Evolutionary conservation across 2,113 vertebrate species (phyloP).

Genomic region (Prinia subflava): DNA sequence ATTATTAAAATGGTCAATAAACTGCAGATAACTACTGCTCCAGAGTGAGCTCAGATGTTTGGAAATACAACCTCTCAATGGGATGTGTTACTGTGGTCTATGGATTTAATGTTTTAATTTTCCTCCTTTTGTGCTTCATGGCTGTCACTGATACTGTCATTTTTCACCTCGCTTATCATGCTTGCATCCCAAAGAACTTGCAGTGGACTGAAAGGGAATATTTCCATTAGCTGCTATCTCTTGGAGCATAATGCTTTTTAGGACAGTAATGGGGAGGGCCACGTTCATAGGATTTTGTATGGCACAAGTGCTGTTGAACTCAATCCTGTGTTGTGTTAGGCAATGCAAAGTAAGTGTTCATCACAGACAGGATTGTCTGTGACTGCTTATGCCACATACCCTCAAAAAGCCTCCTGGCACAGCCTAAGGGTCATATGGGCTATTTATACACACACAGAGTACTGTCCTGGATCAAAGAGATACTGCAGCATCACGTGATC

Average conservation of each 20-base stretch:
- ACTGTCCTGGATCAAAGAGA: not conserved
- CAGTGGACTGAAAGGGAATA: not conserved
- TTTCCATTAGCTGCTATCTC: not conserved
- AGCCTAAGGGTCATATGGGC: not conserved
- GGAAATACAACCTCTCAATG: not conserved
- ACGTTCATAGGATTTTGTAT: not conserved
- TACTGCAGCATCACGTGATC: not conserved
- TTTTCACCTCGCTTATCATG: not conserved
- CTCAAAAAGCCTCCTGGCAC: not conserved
- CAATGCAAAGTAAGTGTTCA: not conserved
- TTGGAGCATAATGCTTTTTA: not conserved
- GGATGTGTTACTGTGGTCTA: not conserved
- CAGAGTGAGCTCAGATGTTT: not conserved
- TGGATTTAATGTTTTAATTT: not conserved
- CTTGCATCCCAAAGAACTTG: not conserved
- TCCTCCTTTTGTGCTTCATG: not conserved
- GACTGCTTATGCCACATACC: not conserved
- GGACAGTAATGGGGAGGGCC: not conserved
- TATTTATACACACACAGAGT: not conserved
- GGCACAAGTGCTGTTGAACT: not conserved
- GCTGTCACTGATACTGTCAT: not conserved
- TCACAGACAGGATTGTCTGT: not conserved
- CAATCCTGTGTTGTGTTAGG: not conserved
- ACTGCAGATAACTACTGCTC: not conserved
- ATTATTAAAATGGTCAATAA: not conserved